phyloP scores from a whole-genome alignment of 2,888 invertebrate species.

The Drosophila pegasa region DNA sequence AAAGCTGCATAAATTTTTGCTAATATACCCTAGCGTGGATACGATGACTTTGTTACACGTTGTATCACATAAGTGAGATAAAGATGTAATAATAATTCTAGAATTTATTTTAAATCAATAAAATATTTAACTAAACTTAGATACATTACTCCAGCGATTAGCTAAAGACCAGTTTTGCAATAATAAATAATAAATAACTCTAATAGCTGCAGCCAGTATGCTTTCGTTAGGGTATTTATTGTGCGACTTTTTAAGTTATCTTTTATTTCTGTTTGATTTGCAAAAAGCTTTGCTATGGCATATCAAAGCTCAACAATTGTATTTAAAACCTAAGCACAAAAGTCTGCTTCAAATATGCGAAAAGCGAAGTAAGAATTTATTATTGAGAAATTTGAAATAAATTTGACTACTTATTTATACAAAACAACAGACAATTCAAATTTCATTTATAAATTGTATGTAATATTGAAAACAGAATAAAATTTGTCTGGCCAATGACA shows the following conservation, averaged over 20 bases:
- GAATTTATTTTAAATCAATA: too few relatives aligned
- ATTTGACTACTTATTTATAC: not conserved
- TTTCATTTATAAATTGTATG: not conserved
- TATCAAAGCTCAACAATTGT: constrained; percentile 46
- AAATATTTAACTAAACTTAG: too few relatives aligned
- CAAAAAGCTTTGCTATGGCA: constrained; percentile 43
- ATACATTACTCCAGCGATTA: not conserved
- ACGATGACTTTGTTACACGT: not conserved
- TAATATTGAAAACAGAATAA: constrained; percentile 1
- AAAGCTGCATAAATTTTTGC: constrained; percentile 11
- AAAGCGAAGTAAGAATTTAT: not conserved
- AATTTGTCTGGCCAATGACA: constrained; percentile 39
- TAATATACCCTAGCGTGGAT: constrained; percentile 1
- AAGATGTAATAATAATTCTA: too few relatives aligned
- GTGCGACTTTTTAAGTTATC: too few relatives aligned
- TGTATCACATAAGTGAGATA: not conserved
- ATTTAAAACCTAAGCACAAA: constrained; percentile 49
- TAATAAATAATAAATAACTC: not conserved
- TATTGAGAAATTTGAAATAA: not conserved
- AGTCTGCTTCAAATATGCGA: constrained; percentile 52
- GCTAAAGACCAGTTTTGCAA: too few relatives aligned
- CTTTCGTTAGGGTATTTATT: not conserved
- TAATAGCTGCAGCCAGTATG: not conserved
- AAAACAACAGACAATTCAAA: not conserved
- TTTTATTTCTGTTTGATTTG: not conserved